phyloP scores from a whole-genome alignment of 1,140 invertebrate genomes.

The Drosophila setifemur region DNA sequence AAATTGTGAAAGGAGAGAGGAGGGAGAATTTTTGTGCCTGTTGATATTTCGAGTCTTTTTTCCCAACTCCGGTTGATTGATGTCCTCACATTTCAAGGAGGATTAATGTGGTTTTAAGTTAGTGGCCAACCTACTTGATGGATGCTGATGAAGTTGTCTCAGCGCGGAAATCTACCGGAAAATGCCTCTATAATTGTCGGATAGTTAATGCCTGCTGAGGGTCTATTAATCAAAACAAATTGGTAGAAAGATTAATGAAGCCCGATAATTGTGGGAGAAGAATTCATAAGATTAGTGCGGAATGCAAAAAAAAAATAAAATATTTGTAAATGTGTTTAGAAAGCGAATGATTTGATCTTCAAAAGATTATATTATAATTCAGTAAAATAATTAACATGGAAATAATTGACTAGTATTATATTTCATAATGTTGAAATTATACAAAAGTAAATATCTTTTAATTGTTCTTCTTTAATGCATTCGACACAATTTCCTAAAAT shows the following conservation, averaged over 20 bases:
- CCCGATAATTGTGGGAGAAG: not conserved
- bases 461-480: too few species aligned
- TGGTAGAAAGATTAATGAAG: not conserved
- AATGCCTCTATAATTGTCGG: slow-evolving; percentile 27
- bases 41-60: slow-evolving; percentile 21
- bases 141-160: slow-evolving; percentile 34
- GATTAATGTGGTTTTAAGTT: slow-evolving; percentile 78
- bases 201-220: not conserved
- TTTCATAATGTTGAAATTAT: too few species aligned
- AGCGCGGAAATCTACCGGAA: slow-evolving; percentile 14
- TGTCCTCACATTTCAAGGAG: slow-evolving; percentile 47
- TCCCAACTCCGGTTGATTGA: slow-evolving; percentile 54
- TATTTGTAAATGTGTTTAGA: too few species aligned
- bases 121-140: slow-evolving; percentile 64
- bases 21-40: slow-evolving; percentile 25
- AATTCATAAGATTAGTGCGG: too few species aligned
- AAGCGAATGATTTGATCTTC: too few species aligned
- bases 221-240: slow-evolving; percentile 6
- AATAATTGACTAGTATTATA: too few species aligned
- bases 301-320: too few species aligned
- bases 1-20: not conserved
- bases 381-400: too few species aligned
- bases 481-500: too few species aligned
- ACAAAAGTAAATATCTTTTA: too few species aligned
- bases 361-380: too few species aligned